Evolutionary conservation across 2,797 vertebrate species (phyloP), one percentile per base, ranked within the genome.

Genomic region (Dendrocincla tyrannina): DNA sequence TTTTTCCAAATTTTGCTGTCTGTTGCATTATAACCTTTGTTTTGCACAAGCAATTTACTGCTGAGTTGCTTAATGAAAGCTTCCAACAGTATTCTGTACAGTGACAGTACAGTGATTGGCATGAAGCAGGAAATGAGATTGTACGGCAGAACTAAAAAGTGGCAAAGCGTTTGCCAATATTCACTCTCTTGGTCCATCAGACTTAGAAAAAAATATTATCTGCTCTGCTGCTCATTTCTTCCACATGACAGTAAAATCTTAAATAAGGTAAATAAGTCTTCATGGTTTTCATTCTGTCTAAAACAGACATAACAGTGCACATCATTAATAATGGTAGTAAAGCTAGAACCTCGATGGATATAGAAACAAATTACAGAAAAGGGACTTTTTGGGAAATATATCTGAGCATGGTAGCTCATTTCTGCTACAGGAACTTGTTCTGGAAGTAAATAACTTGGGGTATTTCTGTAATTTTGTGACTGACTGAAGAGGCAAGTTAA

Each of bases 221-320:
- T 95, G 67, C 67, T 91, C 74, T 86, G 37, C 33, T 88, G 44
- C 92, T 86, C 46, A 32, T 55, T 96, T 96, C 58, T 95, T 85
- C 95, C 69, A 63, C 30, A 5, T 66, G 67, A 22, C n/a, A 88
- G 13, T 64, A 85, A 90, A 75, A 73, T 62, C 55, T 35, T 76
- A 47, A 32, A 50, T 32, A 67, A 53, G 32, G 39, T 81, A 60
- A 88, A 89, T 78, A 85, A 66, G 42, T 85, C 83, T 88, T 77
- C 18, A 11, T 74, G 46, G 13, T 4, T 76, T 55, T 95, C 33
- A 14, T 94, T 96, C 89, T 85, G 64, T 86, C 74, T 86, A 56
- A 85, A 67, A 53, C 39, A 39, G 30, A 79, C 35, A 4, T 14
- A 88, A 41, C 44, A 83, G 25, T 93, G 76, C 58, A 22, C 4